These are phyloP conservation scores for Drosophila sturtevanti DNA, from an alignment of 1,140 invertebrate species.

Conservation along the genomic window DNA sequence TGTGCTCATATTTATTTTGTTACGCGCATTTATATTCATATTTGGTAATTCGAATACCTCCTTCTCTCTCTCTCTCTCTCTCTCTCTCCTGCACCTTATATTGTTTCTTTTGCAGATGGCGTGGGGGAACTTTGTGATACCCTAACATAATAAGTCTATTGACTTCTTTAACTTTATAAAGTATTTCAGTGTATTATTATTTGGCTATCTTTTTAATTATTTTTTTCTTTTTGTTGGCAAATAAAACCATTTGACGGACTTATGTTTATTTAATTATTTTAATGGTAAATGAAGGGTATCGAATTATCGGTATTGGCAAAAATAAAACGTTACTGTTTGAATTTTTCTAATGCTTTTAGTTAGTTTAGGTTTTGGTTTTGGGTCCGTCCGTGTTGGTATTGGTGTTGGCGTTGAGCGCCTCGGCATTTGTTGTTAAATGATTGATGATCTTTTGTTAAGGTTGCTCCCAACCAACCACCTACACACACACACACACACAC, in stretches of 20 bases:
- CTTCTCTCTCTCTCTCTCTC: conserved; percentile 19
- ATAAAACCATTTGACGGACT: too few relatives aligned
- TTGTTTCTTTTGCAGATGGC: conserved; percentile 34
- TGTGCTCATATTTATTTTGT: conserved; percentile 38
- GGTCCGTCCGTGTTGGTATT: conserved; percentile 16
- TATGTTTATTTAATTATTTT: too few relatives aligned
- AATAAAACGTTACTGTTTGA: conserved; percentile 9
- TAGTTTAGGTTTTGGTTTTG: conserved; percentile 6
- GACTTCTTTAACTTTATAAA: too few relatives aligned
- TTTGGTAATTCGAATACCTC: conserved; percentile 49
- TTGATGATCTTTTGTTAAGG: conserved; percentile 62
- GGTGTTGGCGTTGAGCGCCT: conserved; percentile 63
- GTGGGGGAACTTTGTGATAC: conserved; percentile 40
- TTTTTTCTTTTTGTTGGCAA: too few relatives aligned
- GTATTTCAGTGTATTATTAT: too few relatives aligned
- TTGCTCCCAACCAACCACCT: conserved; percentile 37
- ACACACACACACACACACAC: conserved; percentile 37
- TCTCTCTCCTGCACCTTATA: conserved; percentile 39
- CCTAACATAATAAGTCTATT: conserved; percentile 18
- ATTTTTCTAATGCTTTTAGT: conserved; percentile 36
- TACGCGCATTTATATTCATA: conserved; percentile 73
- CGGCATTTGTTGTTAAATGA: conserved; percentile 69
- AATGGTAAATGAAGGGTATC: neutral
- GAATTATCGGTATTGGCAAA: neutral
- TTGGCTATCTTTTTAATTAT: too few relatives aligned